phyloP scores from a whole-genome alignment of 2,113 vertebrate species.

The Paratilapia polleni region DNA sequence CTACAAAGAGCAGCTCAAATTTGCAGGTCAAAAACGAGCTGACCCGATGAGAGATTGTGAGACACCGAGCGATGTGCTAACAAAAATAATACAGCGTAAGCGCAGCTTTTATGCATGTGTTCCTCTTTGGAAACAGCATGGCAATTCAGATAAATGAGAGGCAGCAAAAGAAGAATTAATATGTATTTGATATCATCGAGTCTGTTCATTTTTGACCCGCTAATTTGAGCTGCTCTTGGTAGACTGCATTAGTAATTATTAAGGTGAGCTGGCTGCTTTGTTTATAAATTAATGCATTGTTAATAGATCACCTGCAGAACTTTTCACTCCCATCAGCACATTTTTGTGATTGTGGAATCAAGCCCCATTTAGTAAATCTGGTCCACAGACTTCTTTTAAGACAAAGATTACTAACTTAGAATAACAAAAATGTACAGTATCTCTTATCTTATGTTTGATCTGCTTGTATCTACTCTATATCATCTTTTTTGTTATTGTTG shows the following conservation, averaged over 20 bases:
- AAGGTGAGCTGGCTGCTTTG: background rate
- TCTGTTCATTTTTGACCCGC: background rate
- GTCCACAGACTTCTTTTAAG: conserved; percentile 10
- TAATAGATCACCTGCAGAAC: background rate
- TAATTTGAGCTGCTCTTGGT: background rate
- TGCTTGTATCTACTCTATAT: conserved; percentile 1
- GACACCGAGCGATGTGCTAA: background rate
- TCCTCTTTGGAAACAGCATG: background rate
- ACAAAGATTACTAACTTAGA: background rate
- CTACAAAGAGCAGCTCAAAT: background rate
- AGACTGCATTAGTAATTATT: background rate
- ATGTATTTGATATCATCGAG: background rate
- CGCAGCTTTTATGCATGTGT: background rate
- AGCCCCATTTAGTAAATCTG: background rate
- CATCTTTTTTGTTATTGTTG: conserved; percentile 11
- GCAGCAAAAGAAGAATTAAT: background rate
- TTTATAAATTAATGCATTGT: background rate
- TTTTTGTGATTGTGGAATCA: too few relatives aligned
- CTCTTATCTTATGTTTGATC: conserved; percentile 35
- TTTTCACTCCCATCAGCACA: background rate
- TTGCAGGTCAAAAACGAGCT: background rate
- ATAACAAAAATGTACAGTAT: conserved; percentile 35
- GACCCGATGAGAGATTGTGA: background rate
- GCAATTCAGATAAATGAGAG: background rate
- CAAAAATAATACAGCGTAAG: background rate